Conservation (phyloP, 2,113 vertebrate species). For the Choloepus hoffmanni region DNA sequence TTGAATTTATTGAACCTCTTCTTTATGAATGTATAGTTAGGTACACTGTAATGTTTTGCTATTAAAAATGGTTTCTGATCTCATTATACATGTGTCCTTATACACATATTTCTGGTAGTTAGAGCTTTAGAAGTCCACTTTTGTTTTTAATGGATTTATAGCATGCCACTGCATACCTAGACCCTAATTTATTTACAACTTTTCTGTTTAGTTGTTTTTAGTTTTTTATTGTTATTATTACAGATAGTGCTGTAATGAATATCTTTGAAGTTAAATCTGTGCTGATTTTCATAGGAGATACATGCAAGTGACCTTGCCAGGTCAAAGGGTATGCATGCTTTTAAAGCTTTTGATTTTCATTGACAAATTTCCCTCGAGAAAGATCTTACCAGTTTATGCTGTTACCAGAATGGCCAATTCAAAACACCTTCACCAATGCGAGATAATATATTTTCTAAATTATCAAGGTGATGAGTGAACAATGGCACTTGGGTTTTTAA, state of each 20-base stretch:
- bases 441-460: neutral
- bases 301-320: neutral
- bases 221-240: neutral
- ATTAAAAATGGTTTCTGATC: neutral
- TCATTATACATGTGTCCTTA: neutral
- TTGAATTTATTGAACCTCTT: constrained; percentile 7
- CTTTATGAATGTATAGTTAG: neutral
- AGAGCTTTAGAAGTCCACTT: neutral
- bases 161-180: neutral
- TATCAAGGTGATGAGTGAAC: neutral
- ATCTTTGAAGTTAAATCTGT: neutral
- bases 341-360: neutral
- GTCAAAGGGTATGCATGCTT: neutral
- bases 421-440: neutral
- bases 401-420: neutral
- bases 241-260: neutral
- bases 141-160: neutral
- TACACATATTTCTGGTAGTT: constrained; percentile 32
- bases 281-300: neutral
- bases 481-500: neutral
- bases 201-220: neutral
- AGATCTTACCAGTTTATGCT: neutral
- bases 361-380: neutral
- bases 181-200: neutral
- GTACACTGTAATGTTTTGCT: neutral